phyloP scores from a whole-genome alignment of 1,140 invertebrate genomes.

The Drosophila teissieri region DNA sequence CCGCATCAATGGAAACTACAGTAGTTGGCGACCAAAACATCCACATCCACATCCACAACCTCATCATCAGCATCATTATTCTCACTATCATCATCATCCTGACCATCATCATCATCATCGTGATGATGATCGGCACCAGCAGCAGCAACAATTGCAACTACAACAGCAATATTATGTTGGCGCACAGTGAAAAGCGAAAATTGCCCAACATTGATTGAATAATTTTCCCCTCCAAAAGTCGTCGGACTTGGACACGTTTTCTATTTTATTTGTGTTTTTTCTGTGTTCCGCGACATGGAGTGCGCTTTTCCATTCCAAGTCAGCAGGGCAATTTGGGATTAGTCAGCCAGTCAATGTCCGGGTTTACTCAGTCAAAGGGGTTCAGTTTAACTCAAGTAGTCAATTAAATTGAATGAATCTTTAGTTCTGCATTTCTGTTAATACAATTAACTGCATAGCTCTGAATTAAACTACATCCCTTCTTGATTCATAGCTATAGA shows the following conservation, averaged over 20 bases:
- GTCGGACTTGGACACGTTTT: slow-evolving; percentile 27
- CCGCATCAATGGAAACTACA: slow-evolving; percentile 61
- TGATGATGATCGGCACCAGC: slow-evolving; percentile 22
- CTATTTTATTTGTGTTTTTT: not conserved
- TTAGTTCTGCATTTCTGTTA: not conserved
- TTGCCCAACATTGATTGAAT: slow-evolving; percentile 80
- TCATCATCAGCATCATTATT: slow-evolving; percentile 28
- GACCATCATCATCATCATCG: slow-evolving; percentile 14
- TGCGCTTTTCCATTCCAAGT: slow-evolving; percentile 33
- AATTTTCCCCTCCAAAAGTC: slow-evolving; percentile 59
- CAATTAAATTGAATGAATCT: slow-evolving; percentile 5
- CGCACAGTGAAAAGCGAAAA: slow-evolving; percentile 56
- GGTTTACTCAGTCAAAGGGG: slow-evolving; percentile 14
- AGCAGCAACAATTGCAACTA: slow-evolving; percentile 54
- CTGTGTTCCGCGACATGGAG: slow-evolving; percentile 13
- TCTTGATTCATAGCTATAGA: no score
- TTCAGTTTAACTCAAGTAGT: not conserved
- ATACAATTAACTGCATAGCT: no score
- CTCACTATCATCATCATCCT: slow-evolving; percentile 26
- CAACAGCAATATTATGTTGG: slow-evolving; percentile 65
- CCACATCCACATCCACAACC: slow-evolving; percentile 35
- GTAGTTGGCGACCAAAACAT: slow-evolving; percentile 45
- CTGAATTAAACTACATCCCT: no score
- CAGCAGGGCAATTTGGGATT: slow-evolving; percentile 18
- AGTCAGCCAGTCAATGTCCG: slow-evolving; percentile 37